Evolutionary conservation across 2,888 invertebrate species (phyloP).

Genomic region (Selenia dentaria): DNA sequence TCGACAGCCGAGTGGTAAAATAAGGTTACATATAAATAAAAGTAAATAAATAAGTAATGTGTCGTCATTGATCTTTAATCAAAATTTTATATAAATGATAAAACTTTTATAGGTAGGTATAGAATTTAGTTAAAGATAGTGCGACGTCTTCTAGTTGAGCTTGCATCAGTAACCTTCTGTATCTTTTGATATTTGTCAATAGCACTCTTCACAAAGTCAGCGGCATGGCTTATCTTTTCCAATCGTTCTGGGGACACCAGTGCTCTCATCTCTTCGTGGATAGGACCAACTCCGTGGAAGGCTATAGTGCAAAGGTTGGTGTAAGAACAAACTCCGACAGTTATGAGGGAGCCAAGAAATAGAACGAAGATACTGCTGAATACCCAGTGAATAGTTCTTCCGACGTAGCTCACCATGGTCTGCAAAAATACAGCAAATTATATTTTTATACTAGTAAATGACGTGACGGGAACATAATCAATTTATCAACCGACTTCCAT

Average conservation of each 20-base stretch:
- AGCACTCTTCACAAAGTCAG: conserved; percentile 85
- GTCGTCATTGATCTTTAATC: too few species aligned
- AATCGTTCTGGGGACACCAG: conserved; percentile 85
- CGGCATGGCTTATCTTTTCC: conserved; percentile 84
- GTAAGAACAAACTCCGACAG: conserved; percentile 82
- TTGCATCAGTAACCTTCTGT: conserved; percentile 54
- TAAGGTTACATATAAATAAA: too few species aligned
- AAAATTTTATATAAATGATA: too few species aligned
- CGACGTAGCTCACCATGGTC: conserved; percentile 65
- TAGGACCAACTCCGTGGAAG: conserved; percentile 85
- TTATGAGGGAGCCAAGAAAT: conserved; percentile 73
- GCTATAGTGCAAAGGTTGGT: conserved; percentile 86
- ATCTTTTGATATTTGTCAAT: conserved; percentile 85
- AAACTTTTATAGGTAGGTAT: too few species aligned
- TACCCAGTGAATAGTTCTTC: conserved; percentile 63
- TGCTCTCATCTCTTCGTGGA: conserved; percentile 82
- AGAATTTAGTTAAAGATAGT: conserved; percentile 35
- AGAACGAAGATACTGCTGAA: conserved; percentile 75
- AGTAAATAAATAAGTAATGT: too few species aligned
- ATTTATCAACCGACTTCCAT: too few species aligned
- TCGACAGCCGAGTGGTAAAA: too few species aligned
- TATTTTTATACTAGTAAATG: too few species aligned
- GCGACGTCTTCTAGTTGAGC: conserved; percentile 52
- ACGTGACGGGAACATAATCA: too few species aligned
- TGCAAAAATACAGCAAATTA: conserved; percentile 43